phyloP scores from a whole-genome alignment of 2,797 vertebrate genomes.

The Dendrocincla fuliginosa region DNA sequence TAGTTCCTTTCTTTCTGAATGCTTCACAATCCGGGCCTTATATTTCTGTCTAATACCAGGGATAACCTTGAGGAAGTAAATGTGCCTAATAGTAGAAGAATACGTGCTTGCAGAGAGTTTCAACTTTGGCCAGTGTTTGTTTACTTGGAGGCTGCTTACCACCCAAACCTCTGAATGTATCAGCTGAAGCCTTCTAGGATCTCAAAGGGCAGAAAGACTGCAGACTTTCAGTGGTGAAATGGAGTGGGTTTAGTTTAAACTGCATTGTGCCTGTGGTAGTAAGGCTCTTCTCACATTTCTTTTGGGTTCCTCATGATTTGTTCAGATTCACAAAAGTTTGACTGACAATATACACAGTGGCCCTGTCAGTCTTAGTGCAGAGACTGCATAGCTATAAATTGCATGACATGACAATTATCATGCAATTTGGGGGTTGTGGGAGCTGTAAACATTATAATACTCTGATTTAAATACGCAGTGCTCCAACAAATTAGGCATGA shows the following conservation, averaged over 20 bases:
- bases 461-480: constrained; percentile 54
- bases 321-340: constrained; percentile 9
- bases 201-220: not conserved
- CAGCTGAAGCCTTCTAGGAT: not conserved
- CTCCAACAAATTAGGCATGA: constrained; percentile 55
- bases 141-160: not conserved
- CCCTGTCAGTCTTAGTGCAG: not conserved
- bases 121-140: rapidly evolving
- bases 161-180: not conserved
- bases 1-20: not conserved
- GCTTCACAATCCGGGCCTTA: not conserved
- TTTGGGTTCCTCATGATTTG: not conserved
- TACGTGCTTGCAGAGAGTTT: not conserved
- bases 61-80: not conserved
- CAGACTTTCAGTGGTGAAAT: not conserved
- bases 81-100: not conserved
- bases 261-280: not conserved
- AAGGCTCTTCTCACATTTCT: not conserved
- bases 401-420: constrained; percentile 49
- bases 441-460: constrained; percentile 62
- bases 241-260: not conserved
- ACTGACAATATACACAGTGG: constrained; percentile 20
- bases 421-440: constrained; percentile 44
- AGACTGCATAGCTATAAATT: constrained; percentile 35
- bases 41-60: not conserved